These are phyloP conservation scores for Eudemis profundana DNA, from an alignment of 2,888 invertebrate species.

Conservation along the genomic window DNA sequence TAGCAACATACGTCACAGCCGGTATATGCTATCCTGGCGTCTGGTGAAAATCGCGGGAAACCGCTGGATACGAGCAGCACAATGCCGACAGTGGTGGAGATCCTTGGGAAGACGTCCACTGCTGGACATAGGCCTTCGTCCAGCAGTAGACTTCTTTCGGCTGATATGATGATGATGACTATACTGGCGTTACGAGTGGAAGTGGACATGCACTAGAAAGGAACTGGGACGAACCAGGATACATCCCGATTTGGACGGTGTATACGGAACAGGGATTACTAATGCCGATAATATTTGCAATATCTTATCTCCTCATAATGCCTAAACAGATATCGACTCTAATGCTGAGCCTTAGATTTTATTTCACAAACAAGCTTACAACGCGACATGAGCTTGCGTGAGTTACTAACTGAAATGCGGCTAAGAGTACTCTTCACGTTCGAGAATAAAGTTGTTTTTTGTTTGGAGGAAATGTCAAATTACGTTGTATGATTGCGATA, in stretches of 20 bases:
- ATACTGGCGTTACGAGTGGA: conserved; percentile 13
- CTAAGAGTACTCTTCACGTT: not conserved
- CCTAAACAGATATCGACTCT: conserved; percentile 9
- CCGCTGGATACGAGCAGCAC: too few relatives aligned
- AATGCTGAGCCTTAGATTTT: not conserved
- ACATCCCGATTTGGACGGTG: conserved; percentile 3
- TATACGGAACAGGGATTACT: conserved; percentile 17
- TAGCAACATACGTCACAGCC: too few relatives aligned
- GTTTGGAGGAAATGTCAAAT: conserved; percentile 8
- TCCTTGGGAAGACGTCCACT: too few relatives aligned
- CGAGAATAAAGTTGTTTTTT: conserved; percentile 1
- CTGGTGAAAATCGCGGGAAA: too few relatives aligned
- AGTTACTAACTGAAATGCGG: conserved; percentile 46
- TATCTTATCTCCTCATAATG: not conserved
- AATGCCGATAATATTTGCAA: not conserved
- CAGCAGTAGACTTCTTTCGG: too few relatives aligned
- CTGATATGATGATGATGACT: too few relatives aligned
- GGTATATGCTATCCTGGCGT: too few relatives aligned
- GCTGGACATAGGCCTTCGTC: too few relatives aligned
- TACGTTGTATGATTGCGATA: conserved; percentile 15
- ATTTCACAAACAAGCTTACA: not conserved
- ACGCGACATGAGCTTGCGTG: not conserved
- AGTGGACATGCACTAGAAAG: conserved; percentile 17
- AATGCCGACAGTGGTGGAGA: too few relatives aligned
- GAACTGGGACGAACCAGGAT: conserved; percentile 11